phyloP scores from a whole-genome alignment of 2,113 vertebrate genomes.

The Solea senegalensis region DNA sequence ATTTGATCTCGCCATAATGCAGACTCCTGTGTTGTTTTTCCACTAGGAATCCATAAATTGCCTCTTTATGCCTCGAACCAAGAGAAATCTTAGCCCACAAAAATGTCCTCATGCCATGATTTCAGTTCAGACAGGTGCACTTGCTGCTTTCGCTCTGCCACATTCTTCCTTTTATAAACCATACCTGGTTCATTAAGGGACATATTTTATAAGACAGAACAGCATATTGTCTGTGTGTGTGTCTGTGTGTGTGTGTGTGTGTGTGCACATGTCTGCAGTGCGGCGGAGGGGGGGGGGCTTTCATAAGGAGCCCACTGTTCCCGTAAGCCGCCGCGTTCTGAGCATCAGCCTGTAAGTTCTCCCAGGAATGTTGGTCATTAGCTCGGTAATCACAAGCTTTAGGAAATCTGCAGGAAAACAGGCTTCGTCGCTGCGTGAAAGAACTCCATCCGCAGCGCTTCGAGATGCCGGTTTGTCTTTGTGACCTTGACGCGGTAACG shows the following conservation, averaged over 20 bases:
- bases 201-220: constrained; percentile 50
- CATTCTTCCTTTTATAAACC: constrained; percentile 50
- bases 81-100: no score
- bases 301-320: constrained; percentile 75
- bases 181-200: constrained; percentile 32
- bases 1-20: background rate
- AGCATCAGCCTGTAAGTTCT: constrained; percentile 64
- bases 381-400: constrained; percentile 78
- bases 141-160: constrained; percentile 12
- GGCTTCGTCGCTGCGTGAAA: constrained; percentile 69
- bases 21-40: no score
- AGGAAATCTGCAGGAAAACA: constrained; percentile 72
- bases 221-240: constrained; percentile 56
- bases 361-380: constrained; percentile 80
- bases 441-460: constrained; percentile 36
- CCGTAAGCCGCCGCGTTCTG: constrained; percentile 58
- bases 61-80: no score
- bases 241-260: background rate
- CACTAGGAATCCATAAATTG: no score
- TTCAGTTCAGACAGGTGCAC: constrained; percentile 8
- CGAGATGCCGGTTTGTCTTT: constrained; percentile 22
- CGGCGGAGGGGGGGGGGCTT: background rate
- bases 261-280: constrained; percentile 37
- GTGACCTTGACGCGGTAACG: constrained; percentile 23
- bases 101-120: background rate